These are phyloP conservation scores for Mellivora capensis DNA, from an alignment of 2,113 vertebrate genomes.

Conservation along the genomic window DNA sequence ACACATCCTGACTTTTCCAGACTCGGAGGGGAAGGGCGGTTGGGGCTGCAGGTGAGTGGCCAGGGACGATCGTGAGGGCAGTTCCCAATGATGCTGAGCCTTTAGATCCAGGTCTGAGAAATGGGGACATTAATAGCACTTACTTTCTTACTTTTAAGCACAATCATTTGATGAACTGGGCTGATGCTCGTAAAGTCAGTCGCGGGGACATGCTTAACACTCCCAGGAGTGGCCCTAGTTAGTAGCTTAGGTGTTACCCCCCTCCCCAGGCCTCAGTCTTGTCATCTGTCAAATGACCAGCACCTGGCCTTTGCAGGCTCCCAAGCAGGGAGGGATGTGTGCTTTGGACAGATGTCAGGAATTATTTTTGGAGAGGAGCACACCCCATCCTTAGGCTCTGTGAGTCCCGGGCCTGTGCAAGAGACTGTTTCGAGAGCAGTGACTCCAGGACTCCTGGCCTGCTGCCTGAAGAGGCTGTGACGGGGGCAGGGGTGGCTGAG, in stretches of 20 bases:
- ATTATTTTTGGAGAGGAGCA: background rate
- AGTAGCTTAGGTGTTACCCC: no score
- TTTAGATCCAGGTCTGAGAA: background rate
- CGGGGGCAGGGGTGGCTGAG: background rate
- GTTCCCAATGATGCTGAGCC: background rate
- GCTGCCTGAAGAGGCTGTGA: background rate
- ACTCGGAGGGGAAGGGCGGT: background rate
- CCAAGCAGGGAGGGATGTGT: background rate
- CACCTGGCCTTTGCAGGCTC: background rate
- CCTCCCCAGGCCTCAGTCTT: background rate
- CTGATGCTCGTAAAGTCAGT: background rate
- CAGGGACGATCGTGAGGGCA: fast-evolving
- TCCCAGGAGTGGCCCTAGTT: fast-evolving
- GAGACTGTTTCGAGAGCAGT: background rate
- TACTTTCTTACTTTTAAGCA: background rate
- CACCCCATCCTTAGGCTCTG: background rate
- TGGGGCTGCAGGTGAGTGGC: background rate
- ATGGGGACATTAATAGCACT: background rate
- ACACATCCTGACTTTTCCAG: background rate
- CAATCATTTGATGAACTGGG: background rate
- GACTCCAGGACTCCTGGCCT: background rate
- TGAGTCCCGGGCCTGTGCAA: background rate
- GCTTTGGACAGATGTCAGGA: background rate
- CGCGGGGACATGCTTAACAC: fast-evolving
- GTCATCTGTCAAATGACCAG: background rate